Base-by-base conservation (phyloP, 2,888 invertebrate genomes). In the Spilosoma lubricipeda region DNA sequence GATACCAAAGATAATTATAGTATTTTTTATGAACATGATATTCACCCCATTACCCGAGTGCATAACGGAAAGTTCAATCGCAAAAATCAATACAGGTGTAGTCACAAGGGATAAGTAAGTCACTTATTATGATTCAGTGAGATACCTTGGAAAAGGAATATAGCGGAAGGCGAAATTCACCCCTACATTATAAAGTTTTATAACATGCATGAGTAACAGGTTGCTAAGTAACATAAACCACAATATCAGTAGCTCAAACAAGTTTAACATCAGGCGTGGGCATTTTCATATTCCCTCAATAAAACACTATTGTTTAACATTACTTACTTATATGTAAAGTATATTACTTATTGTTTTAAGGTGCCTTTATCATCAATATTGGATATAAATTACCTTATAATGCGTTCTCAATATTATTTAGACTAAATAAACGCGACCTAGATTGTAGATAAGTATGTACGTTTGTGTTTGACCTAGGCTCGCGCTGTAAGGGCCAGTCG, bases 401-500 rank as follows among this genome's bases (percentile, higher is more conserved):
- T 82, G 72, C 52, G 72, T 73, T 73, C 66, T 39, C 52, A 71
- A 75, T 70, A 39, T 39, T 74, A 82, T 79, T 80, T 80, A 76
- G 81, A 82, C 71, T 78, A 82, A 72, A 81, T 73, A 80, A 79
- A 78, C 76, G 88, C 86, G 92, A 90, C 93, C 93, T 90, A 92
- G 86, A 90, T 92, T 86, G 85, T 85, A 87, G 87, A 71, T 82
- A 81, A 76, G 76, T 81, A 80, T 86, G 85, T 86, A 87, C 84
- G 75, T 63, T 71, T 76, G 74, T 85, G 85, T 78, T 86, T 90
- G 92, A 92, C 92, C 93, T 89, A 88, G 86, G 88, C 82, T 85
- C 82, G 82, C 81, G 77, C 73, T 81, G 69, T 79, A 80, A 81
- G 88, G 90, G 87, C 88, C 90, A 91, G 93, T 92, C 93, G 94